Percentiles rank a stretch among this genome's conserved stretches.
phyloP scores from a whole-genome alignment of 2,113 vertebrate species.

The Salvelinus fontinalis region DNA sequence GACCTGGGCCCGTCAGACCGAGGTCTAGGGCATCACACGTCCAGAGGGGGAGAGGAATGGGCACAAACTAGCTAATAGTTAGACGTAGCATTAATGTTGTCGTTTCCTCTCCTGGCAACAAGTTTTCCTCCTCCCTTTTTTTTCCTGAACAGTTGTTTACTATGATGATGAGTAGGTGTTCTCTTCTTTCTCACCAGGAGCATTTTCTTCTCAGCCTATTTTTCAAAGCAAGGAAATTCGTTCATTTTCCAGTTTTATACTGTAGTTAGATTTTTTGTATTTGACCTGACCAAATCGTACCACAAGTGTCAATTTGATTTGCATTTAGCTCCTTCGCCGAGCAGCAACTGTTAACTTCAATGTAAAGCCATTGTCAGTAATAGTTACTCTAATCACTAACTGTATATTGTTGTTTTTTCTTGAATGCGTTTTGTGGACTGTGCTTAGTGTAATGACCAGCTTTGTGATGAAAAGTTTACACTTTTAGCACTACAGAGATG shows the following conservation, averaged over 20 bases:
- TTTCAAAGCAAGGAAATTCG: conserved; percentile 18
- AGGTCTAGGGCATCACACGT: background rate
- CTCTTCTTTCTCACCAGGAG: conserved; percentile 3
- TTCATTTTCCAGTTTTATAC: conserved; percentile 32
- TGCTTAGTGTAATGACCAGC: conserved; percentile 17
- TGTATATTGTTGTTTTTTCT: conserved; percentile 38
- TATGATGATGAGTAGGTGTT: conserved; percentile 8
- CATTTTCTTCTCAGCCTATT: conserved; percentile 8
- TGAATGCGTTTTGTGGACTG: background rate
- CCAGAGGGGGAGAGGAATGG: background rate
- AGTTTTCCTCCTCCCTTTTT: background rate
- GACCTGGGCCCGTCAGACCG: conserved; percentile 18
- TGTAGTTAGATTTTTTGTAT: conserved; percentile 47
- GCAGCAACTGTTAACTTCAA: conserved; percentile 4
- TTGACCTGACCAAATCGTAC: background rate
- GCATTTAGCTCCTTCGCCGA: background rate
- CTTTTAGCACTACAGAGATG: conserved; percentile 36
- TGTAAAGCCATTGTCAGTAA: conserved; percentile 13
- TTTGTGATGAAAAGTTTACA: conserved; percentile 16
- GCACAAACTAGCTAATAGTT: background rate
- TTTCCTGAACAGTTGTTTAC: conserved; percentile 12
- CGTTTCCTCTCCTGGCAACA: conserved; percentile 27
- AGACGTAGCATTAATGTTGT: background rate
- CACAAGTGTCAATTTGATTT: background rate
- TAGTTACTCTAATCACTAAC: background rate